A percentile compares a stretch with the other conserved stretches of the same genome.
phyloP scores from a whole-genome alignment of 2,888 invertebrate genomes.

The Philereme vetulata region DNA sequence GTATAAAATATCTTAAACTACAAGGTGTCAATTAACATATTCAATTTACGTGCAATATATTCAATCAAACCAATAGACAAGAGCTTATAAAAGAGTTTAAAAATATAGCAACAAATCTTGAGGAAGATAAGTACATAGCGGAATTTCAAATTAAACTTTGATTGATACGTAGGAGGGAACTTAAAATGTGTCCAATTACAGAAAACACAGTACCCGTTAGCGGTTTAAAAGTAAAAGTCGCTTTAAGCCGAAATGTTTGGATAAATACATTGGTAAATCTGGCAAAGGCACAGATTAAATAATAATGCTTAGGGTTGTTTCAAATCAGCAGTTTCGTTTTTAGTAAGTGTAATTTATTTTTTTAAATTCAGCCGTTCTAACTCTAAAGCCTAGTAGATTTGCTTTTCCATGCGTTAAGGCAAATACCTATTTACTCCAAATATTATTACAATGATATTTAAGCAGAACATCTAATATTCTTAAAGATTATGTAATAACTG shows the following conservation, averaged over 20 bases:
- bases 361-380: no score
- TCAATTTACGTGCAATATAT: slow-evolving; percentile 7
- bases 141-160: slow-evolving; percentile 37
- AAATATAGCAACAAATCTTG: slow-evolving; percentile 31
- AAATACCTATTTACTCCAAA: neutral
- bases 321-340: no score
- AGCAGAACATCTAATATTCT: slow-evolving; percentile 9
- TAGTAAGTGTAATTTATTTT: no score
- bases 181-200: slow-evolving; percentile 58
- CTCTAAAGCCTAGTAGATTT: no score
- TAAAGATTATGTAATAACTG: slow-evolving; percentile 39
- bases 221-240: slow-evolving; percentile 51
- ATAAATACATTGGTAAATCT: slow-evolving; percentile 49
- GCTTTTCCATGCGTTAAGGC: neutral
- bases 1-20: no score
- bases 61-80: slow-evolving; percentile 7
- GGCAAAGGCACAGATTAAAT: slow-evolving; percentile 9
- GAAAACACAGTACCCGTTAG: slow-evolving; percentile 54
- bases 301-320: neutral
- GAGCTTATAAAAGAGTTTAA: slow-evolving; percentile 25
- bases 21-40: neutral
- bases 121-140: slow-evolving; percentile 31
- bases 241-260: slow-evolving; percentile 48
- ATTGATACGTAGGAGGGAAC: slow-evolving; percentile 55
- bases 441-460: slow-evolving; percentile 22